phyloP scores from a whole-genome alignment of 2,888 invertebrate species.

The Leptodirus hochenwartii region DNA sequence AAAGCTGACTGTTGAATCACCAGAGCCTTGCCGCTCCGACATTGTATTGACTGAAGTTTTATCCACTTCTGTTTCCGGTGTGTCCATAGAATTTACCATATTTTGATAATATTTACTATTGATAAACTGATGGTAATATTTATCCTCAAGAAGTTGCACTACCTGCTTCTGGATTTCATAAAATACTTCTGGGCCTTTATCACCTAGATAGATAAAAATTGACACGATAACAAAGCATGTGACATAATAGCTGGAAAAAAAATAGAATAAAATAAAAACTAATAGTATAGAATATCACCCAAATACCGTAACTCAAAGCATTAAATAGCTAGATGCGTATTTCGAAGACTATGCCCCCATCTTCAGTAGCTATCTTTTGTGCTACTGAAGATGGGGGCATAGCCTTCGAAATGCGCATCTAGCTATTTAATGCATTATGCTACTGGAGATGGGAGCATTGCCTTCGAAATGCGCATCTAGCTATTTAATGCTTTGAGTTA shows the following conservation, averaged over 20 bases:
- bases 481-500: no score
- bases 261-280: conserved; percentile 1
- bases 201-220: conserved; percentile 32
- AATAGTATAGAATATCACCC: neutral
- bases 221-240: conserved; percentile 2
- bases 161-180: conserved; percentile 72
- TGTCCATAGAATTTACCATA: conserved; percentile 45
- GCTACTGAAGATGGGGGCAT: no score
- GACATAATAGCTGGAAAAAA: neutral
- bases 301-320: no score
- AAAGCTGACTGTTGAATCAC: conserved; percentile 34
- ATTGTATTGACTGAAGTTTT: conserved; percentile 24
- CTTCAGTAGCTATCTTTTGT: neutral
- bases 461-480: no score
- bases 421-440: no score
- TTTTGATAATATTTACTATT: conserved; percentile 71
- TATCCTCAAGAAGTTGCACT: conserved; percentile 61
- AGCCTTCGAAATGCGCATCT: no score
- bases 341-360: no score
- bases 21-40: conserved; percentile 37
- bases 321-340: no score
- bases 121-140: conserved; percentile 77
- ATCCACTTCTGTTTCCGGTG: conserved; percentile 33
- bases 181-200: conserved; percentile 75
- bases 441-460: no score